A percentile compares a stretch with the other conserved stretches of the same genome.
Evolutionary conservation across 2,113 vertebrate species (phyloP).

Genomic region (Hyperopisus bebe): DNA sequence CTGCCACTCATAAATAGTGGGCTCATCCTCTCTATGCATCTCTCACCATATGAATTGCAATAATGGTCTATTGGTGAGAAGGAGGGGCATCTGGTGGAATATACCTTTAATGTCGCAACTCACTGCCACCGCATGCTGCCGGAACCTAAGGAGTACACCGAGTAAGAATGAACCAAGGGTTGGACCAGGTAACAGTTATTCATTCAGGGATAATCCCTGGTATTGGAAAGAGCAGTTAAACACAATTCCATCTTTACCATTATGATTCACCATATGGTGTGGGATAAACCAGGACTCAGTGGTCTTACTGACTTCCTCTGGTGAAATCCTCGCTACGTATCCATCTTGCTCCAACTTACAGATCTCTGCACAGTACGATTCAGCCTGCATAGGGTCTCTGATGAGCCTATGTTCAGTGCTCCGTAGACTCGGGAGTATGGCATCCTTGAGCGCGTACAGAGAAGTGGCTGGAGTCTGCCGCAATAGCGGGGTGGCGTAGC

Average conservation of each 20-base stretch:
- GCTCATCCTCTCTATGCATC: background rate
- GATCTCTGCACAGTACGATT: background rate
- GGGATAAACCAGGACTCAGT: conserved; percentile 12
- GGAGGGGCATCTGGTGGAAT: conserved; percentile 19
- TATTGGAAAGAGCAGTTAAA: conserved; percentile 16
- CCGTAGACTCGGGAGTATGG: background rate
- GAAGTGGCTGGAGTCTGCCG: background rate
- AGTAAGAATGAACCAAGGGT: background rate
- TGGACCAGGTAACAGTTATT: conserved; percentile 18
- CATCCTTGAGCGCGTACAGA: background rate
- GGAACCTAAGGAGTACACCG: conserved; percentile 1
- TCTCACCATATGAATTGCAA: conserved; percentile 27
- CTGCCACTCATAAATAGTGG: conserved; percentile 28
- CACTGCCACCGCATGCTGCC: conserved; percentile 1
- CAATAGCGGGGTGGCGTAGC: background rate
- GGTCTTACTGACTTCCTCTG: background rate
- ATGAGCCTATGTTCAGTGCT: background rate
- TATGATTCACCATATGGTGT: conserved; percentile 13
- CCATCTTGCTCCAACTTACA: conserved; percentile 1
- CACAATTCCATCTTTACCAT: background rate
- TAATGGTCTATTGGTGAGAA: conserved; percentile 15
- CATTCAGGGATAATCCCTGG: background rate
- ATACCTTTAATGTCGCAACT: conserved; percentile 9
- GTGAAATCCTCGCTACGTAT: background rate
- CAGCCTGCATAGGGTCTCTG: background rate